A percentile compares a stretch with the other conserved stretches of the same genome.
phyloP scores from a whole-genome alignment of 2,888 invertebrate species.

The Rambutsinella grinnellia region DNA sequence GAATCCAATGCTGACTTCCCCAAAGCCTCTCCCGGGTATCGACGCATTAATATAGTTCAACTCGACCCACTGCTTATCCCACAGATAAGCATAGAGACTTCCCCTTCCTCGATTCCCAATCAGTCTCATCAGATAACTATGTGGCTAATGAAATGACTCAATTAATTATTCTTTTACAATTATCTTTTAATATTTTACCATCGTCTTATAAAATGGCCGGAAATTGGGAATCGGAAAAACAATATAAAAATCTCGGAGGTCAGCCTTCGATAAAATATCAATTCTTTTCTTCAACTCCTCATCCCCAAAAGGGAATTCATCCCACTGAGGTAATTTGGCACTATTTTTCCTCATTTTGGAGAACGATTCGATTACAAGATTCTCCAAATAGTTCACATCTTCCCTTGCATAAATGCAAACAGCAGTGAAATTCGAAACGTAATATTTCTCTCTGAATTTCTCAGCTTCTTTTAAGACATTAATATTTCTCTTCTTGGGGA shows the following conservation, averaged over 20 bases:
- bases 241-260: conserved; percentile 70
- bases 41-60: conserved; percentile 19
- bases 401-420: conserved; percentile 46
- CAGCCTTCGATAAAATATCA: conserved; percentile 72
- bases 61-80: conserved; percentile 41
- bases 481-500: conserved; percentile 38
- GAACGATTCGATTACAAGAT: conserved; percentile 70
- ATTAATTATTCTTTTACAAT: too few relatives aligned
- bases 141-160: conserved; percentile 28
- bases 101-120: conserved; percentile 49
- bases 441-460: conserved; percentile 40
- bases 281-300: conserved; percentile 69
- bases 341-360: conserved; percentile 70
- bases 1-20: conserved; percentile 86
- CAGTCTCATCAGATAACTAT: conserved; percentile 37
- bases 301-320: conserved; percentile 70
- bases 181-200: conserved; percentile 68
- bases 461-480: conserved; percentile 37
- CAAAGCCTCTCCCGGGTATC: conserved; percentile 83
- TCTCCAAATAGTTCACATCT: conserved; percentile 69
- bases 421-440: conserved; percentile 50
- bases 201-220: conserved; percentile 70
- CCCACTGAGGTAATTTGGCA: conserved; percentile 69
- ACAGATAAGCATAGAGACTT: conserved; percentile 46
- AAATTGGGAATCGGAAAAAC: conserved; percentile 72